These are phyloP conservation scores for Pardalotus punctatus DNA, from an alignment of 2,113 vertebrate genomes.

Conservation along the genomic window DNA sequence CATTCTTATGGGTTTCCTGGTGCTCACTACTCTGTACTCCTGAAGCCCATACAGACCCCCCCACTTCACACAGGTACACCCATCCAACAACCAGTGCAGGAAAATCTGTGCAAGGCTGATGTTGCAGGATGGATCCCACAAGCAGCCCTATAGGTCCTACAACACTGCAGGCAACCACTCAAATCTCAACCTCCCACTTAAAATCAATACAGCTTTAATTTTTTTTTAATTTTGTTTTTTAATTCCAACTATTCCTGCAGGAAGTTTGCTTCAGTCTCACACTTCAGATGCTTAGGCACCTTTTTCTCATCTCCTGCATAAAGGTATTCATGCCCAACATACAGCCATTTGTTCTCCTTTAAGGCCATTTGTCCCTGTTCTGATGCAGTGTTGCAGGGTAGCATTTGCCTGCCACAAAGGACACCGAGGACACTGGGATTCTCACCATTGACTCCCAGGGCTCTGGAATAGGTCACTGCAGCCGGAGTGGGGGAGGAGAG, in stretches of 20 bases:
- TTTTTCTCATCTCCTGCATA: background rate
- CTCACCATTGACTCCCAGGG: background rate
- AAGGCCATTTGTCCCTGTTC: conserved; percentile 5
- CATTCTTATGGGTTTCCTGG: background rate
- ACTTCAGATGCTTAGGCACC: background rate
- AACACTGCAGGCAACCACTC: background rate
- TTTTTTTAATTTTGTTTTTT: no score
- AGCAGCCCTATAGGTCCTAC: fast-evolving
- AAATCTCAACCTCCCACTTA: background rate
- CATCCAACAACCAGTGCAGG: background rate
- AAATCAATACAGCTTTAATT: background rate
- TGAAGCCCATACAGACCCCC: background rate
- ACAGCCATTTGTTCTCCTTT: conserved; percentile 5
- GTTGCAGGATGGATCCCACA: background rate
- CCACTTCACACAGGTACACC: background rate
- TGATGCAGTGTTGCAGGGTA: background rate
- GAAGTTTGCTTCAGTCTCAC: background rate
- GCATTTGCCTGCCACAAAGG: background rate
- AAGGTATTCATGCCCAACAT: fast-evolving
- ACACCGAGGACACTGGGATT: background rate
- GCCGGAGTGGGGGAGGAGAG: background rate
- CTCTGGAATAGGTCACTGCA: background rate
- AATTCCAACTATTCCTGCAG: background rate
- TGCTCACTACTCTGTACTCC: background rate
- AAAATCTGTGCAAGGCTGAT: background rate